A percentile compares a stretch with the other conserved stretches of the same genome.
Evolutionary conservation across 1,140 invertebrate species (phyloP).

Genomic region (Rhyacophila brunnea): DNA sequence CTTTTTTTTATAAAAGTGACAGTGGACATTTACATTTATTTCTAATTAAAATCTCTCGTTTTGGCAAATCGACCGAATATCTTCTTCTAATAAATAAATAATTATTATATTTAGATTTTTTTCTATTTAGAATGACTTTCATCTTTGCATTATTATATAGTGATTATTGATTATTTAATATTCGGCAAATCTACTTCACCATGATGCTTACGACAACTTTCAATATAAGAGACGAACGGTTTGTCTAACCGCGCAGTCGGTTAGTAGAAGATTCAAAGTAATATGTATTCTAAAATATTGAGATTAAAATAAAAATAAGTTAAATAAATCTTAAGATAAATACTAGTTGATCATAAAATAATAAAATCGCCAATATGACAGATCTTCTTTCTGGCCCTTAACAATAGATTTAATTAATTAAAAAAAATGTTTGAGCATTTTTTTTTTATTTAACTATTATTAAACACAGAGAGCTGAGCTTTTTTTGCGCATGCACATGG

Average conservation of each 20-base stretch:
- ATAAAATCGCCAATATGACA: conserved; percentile 12
- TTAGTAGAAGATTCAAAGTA: conserved; percentile 9
- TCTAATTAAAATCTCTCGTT: not conserved
- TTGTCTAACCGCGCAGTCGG: not conserved
- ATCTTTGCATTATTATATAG: not conserved
- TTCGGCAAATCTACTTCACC: not conserved
- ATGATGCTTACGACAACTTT: too few species aligned
- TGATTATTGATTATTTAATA: not conserved
- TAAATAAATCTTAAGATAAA: conserved; percentile 16
- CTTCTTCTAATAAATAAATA: not conserved
- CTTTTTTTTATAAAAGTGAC: too few species aligned
- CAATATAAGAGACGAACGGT: not conserved
- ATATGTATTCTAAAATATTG: conserved; percentile 28
- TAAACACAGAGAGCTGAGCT: not conserved
- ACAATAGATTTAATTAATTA: not conserved
- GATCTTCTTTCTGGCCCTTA: not conserved
- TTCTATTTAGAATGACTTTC: not conserved
- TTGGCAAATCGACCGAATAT: not conserved
- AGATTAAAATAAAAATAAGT: conserved; percentile 25
- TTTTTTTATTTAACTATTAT: not conserved
- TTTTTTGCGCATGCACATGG: conserved; percentile 8
- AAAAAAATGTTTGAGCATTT: conserved; percentile 1
- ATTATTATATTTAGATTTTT: not conserved
- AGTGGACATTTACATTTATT: not conserved
- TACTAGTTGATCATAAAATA: conserved; percentile 6